Evolutionary conservation across 2,888 invertebrate species (phyloP), one percentile per base, ranked within the genome.

Genomic region (Dynastes hyllus): DNA sequence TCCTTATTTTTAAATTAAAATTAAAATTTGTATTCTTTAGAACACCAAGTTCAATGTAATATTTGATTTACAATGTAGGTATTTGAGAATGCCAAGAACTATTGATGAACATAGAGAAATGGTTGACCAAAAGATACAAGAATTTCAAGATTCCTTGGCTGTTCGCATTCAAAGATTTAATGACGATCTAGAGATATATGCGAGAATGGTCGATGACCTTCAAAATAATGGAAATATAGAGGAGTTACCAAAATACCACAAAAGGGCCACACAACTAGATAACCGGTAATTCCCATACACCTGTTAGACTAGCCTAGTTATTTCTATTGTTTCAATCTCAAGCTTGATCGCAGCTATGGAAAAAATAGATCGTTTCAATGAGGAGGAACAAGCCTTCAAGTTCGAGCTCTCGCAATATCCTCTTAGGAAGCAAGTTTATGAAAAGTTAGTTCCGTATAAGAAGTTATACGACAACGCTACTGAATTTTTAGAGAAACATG

Each of bases 371-470:
- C 92, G 93, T 80, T 97, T 98, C 85, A 98, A 98, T 87, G 94
- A 94, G 86, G 98, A 98, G 87, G 98, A 98, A 87, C 90, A 92
- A 45, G 92, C 97, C 22, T 98, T 95, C 86, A 96, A 95, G 11
- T 97, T 95, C 93, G 95, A 97, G 85, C 87, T 94, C 8, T 96
- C 98, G 0, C 94, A 95, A 83, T 98, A 98, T 90, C 97, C 97
- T 0, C 91, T 95, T 81, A 91, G 98, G 80, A 96, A 96, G 88
- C 89, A 92, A 85, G 90, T 94, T 0, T 93, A 94, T 81, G 97
- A 97, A 84, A 95, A 92, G 86, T 90, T 98, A 61, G 92, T 92
- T 37, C 98, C 98, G 0, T 98, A 93, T 86, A 95, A 97, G 87
- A 94, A 93, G 85, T 90, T 98, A 0, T 98, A 95, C 86, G 97